phyloP scores from a whole-genome alignment of 1,140 invertebrate genomes.

The Tetragnatha versicolor region DNA sequence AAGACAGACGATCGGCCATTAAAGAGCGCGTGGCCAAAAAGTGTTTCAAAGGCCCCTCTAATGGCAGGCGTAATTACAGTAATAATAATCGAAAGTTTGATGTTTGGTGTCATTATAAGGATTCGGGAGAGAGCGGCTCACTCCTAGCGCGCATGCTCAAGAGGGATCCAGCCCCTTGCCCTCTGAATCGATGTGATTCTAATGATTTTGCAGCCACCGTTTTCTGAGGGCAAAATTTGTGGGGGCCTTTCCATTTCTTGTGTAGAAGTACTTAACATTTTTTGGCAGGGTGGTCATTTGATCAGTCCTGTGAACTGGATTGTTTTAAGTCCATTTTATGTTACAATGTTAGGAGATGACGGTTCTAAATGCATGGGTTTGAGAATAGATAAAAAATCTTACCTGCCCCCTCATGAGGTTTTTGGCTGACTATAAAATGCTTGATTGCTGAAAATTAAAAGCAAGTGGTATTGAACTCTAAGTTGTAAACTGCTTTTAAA shows the following conservation, averaged over 20 bases:
- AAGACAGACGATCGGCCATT: no score
- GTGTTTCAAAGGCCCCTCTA: no score
- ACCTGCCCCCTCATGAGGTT: no score
- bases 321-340: no score
- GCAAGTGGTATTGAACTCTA: no score
- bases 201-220: constrained; percentile 36
- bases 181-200: constrained; percentile 37
- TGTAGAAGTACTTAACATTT: constrained; percentile 36
- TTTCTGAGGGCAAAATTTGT: constrained; percentile 20
- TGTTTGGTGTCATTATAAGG: constrained; percentile 24
- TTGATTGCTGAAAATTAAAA: no score
- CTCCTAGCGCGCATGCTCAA: background rate
- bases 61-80: constrained; percentile 24
- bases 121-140: background rate
- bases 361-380: no score
- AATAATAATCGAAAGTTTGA: constrained; percentile 41
- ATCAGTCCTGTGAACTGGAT: background rate
- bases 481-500: no score
- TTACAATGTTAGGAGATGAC: no score
- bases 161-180: background rate
- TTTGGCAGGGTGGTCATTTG: background rate
- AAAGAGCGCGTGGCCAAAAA: no score
- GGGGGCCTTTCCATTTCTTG: background rate
- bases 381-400: no score
- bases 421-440: no score